Base-by-base conservation (phyloP, 2,888 invertebrate genomes). In the Cenopis cana region DNA sequence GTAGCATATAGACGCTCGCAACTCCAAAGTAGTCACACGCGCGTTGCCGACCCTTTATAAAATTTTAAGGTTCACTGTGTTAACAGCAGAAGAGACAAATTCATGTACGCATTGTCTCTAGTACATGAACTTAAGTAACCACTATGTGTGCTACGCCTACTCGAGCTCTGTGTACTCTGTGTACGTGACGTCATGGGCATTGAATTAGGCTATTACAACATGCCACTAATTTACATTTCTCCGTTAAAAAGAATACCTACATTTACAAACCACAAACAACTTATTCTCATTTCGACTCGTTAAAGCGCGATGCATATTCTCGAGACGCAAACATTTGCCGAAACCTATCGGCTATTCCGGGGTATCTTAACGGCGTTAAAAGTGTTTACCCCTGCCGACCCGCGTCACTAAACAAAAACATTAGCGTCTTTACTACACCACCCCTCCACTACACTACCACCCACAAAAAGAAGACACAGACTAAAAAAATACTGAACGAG, bases 401-500 rank as follows among this genome's bases (percentile, higher is more conserved):
- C 69, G 65, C 69, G 65, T 73, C 73, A 73, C 73, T 73, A 73
- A 73, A 73, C 73, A 73, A 73, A 73, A 73, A 73, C 73, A 73
- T 73, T 69, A 73, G 73, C 73, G 65, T 69, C 66, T 67, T 65
- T 61, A 73, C 65, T 67, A 60, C 69, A n/a, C 41, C 38, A 11
- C 11, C 36, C 24, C 12, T 38, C 20, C 49, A 64, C 52, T 64
- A 52, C 29, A 46, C 11, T 59, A 69, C 69, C 41, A 46, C 65
- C 60, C 59, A n/a, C 18, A 50, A 64, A 50, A 61, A 61, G 33
- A 12, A 10, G 29, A 11, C 69, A 67, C 66, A 73, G 73, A 50
- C 11, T 67, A 62, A 69, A 18, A 38, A 57, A n/a, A 0, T n/a
- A 3, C 18, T 17, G n/a, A 18, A 68, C 0, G 33, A 67, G 24